A percentile compares a stretch with the other conserved stretches of the same genome.
phyloP scores from a whole-genome alignment of 1,140 invertebrate genomes.

The Hyphantria cunea region DNA sequence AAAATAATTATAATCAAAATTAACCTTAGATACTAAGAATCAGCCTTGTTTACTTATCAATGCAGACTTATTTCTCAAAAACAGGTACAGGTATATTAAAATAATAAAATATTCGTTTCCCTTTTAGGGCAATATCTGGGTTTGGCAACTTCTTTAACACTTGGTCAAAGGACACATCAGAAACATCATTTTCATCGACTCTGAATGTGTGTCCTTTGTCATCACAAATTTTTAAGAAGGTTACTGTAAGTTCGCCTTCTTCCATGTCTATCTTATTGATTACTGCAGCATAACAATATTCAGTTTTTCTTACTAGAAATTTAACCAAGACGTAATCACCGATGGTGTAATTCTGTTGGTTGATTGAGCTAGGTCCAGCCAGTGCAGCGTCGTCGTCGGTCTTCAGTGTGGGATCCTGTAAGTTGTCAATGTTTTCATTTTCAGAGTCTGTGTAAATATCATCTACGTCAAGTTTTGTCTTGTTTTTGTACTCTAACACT shows the following conservation, averaged over 20 bases:
- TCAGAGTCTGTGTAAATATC: constrained; percentile 5
- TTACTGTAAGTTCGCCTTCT: constrained; percentile 37
- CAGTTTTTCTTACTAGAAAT: constrained; percentile 29
- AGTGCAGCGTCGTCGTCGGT: background rate
- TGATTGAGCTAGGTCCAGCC: constrained; percentile 13
- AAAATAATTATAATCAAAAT: no score
- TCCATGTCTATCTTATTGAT: constrained; percentile 27
- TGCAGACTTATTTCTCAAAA: constrained; percentile 34
- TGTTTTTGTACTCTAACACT: constrained; percentile 2
- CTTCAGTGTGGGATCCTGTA: constrained; percentile 6
- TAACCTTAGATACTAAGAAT: no score
- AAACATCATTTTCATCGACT: constrained; percentile 16
- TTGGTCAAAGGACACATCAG: background rate
- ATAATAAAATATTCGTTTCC: constrained; percentile 18
- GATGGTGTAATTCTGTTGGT: constrained; percentile 24
- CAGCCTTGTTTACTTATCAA: no score
- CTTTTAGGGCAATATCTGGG: background rate
- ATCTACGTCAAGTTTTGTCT: constrained; percentile 3
- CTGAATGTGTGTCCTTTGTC: constrained; percentile 34
- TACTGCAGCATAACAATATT: constrained; percentile 37
- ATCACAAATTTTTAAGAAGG: constrained; percentile 38
- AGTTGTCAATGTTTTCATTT: constrained; percentile 3
- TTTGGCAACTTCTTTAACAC: background rate
- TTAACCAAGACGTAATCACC: constrained; percentile 32
- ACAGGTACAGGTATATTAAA: constrained; percentile 27